Percentiles rank a stretch among this genome's conserved stretches.
Conservation (phyloP, 2,113 vertebrate species). For the Typhlomys cinereus region DNA sequence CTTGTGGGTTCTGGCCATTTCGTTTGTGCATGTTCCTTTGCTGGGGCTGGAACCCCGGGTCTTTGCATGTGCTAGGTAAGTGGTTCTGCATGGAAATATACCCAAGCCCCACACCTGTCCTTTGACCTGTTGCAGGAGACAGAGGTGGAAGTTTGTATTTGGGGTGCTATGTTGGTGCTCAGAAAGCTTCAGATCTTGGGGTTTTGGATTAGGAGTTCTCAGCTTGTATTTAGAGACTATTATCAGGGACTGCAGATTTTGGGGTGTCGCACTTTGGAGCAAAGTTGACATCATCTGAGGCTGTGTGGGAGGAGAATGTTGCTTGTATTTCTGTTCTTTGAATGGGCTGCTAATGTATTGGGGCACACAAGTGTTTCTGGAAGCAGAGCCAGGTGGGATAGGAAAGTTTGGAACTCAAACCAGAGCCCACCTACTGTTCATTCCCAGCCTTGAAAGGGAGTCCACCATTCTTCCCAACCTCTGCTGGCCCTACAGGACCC, state of each 20-base stretch:
- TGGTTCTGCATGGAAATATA: not conserved
- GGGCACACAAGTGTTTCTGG: too few relatives aligned
- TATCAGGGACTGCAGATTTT: fast-evolving
- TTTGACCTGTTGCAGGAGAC: not conserved
- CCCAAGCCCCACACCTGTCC: not conserved
- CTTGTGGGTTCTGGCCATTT: not conserved
- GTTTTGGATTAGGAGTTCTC: not conserved
- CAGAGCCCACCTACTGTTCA: fast-evolving
- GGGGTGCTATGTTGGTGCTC: not conserved
- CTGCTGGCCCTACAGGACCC: fast-evolving
- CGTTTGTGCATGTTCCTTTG: not conserved
- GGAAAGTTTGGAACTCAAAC: not conserved
- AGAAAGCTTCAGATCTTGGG: not conserved
- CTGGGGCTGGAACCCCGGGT: not conserved
- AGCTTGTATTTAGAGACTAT: not conserved
- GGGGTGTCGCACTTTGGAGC: fast-evolving
- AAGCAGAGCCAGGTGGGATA: not conserved
- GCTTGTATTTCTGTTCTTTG: fast-evolving
- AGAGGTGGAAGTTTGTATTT: not conserved
- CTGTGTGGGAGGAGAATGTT: not conserved
- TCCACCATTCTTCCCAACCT: not conserved
- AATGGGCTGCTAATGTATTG: fast-evolving
- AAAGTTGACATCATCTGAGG: not conserved
- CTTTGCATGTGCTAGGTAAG: not conserved
- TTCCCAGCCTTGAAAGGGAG: too few relatives aligned